Base-by-base conservation (phyloP, 1,140 invertebrate genomes). In the Steinernema khuongi region DNA sequence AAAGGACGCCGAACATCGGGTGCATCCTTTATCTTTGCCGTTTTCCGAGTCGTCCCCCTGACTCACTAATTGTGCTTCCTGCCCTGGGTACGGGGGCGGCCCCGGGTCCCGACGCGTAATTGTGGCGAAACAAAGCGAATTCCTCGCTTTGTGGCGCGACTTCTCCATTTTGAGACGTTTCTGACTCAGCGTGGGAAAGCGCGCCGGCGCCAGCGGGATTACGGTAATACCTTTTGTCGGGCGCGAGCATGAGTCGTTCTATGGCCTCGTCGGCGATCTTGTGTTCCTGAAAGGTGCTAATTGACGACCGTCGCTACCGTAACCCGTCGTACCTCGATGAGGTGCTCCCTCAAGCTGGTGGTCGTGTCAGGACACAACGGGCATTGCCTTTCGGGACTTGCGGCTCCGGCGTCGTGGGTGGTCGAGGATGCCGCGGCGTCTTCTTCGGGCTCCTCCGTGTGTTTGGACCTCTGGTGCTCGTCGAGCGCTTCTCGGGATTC, bases 261-360 rank as follows among this genome's bases (percentile, higher is more conserved):
- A 70, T 70, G n/a, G 77, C 79, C 28, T 73, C 71, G 30, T 80
- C 73, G 28, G 72, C 72, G 43, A 80, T 80, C 18, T 79, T 78
- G 60, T 80, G 79, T 14, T 77, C 79, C 41, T 79, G 0, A 78
- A 75, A n/a, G 14, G 22, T 7, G 68, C 71, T 22, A 26, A 2
- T 17, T 60, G 11, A 60, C 4, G 18, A 75, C n/a, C n/a, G 66
- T 19, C 14, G 22, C 22, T 28, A 50, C 22, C 28, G 11, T 22
- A 11, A 32, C 4, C 1, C 26, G n/a, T 11, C 22, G 28, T 75
- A 74, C 73, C 73, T 76, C 73, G n/a, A 31, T 18, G n/a, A 76
- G 43, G 26, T 74, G 36, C 4, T 60, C 50, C 4, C 50, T 17
- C 29, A 68, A 26, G 33, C 26, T 14, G 31, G 68, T 19, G 17